Percentiles rank a stretch among this genome's conserved stretches.
Evolutionary conservation across 2,888 invertebrate species (phyloP).

Genomic region (Anoplius nigerrimus): DNA sequence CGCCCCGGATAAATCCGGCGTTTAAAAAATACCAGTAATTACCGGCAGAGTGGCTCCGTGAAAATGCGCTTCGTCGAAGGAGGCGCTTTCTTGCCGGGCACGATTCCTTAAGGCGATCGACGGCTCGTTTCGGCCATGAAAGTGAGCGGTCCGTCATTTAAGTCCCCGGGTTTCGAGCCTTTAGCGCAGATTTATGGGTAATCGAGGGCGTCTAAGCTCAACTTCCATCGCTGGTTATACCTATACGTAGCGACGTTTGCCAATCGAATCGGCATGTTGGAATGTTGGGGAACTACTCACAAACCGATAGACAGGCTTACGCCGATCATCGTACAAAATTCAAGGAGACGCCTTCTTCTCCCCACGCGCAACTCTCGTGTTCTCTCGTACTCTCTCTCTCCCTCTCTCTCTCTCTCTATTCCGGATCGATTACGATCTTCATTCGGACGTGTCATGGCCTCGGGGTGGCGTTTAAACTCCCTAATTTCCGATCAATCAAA

Average conservation of each 20-base stretch:
- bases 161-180: constrained; percentile 53
- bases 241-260: constrained; percentile 1
- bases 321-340: too few species aligned
- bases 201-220: constrained; percentile 44
- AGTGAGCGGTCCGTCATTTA: constrained; percentile 55
- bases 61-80: constrained; percentile 34
- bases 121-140: constrained; percentile 29
- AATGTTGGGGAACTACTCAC: constrained; percentile 18
- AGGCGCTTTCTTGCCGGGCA: constrained; percentile 48
- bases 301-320: constrained; percentile 29
- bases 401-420: not conserved
- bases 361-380: too few species aligned
- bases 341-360: too few species aligned
- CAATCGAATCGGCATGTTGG: constrained; percentile 39
- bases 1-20: constrained; percentile 33
- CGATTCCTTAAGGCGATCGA: constrained; percentile 49
- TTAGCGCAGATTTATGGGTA: constrained; percentile 67
- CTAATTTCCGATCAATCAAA: constrained; percentile 74
- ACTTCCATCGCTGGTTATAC: too few species aligned
- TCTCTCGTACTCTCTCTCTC: constrained; percentile 1
- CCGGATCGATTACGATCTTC: constrained; percentile 67
- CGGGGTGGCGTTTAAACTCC: constrained; percentile 69
- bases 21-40: constrained; percentile 57
- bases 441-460: constrained; percentile 70
- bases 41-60: constrained; percentile 33